Percentiles rank a stretch among this genome's conserved stretches.
Evolutionary conservation across 2,113 vertebrate genomes (phyloP).

Genomic region (Athene noctua): DNA sequence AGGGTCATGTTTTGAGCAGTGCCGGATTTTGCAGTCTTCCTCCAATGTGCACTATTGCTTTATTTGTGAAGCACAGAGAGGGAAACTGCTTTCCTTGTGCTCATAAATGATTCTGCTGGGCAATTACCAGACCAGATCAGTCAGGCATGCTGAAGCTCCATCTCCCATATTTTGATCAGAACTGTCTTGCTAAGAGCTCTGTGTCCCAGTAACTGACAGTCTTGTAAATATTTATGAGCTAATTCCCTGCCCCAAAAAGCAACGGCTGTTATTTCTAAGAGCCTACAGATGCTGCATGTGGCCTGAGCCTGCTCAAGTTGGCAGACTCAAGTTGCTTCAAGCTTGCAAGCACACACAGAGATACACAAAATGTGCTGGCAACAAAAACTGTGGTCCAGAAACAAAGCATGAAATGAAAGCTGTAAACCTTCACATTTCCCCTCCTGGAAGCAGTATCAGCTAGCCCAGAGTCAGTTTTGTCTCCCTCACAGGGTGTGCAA

Average conservation of each 20-base stretch:
- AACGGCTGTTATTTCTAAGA: neutral
- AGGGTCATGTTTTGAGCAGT: neutral
- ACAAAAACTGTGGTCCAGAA: neutral
- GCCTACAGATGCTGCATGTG: neutral
- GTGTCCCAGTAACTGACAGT: neutral
- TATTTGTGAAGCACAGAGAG: neutral
- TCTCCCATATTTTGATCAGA: neutral
- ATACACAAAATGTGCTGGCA: neutral
- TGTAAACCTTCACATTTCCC: neutral
- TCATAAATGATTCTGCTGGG: neutral
- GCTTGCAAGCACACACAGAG: neutral
- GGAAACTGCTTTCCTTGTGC: neutral
- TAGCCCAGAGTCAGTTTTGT: neutral
- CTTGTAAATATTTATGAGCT: conserved; percentile 29
- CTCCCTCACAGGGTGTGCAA: neutral
- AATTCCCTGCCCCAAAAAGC: neutral
- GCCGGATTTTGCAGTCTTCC: neutral
- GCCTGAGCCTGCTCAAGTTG: neutral
- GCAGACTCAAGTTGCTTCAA: neutral
- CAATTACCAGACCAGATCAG: neutral
- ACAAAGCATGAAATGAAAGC: neutral
- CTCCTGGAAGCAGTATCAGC: fast-evolving
- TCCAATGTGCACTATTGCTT: neutral
- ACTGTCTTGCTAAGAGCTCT: neutral
- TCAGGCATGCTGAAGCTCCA: neutral